A percentile compares a stretch with the other conserved stretches of the same genome.
These are phyloP conservation scores for Odiellus spinosus DNA, from an alignment of 2,888 invertebrate genomes.

Conservation along the genomic window DNA sequence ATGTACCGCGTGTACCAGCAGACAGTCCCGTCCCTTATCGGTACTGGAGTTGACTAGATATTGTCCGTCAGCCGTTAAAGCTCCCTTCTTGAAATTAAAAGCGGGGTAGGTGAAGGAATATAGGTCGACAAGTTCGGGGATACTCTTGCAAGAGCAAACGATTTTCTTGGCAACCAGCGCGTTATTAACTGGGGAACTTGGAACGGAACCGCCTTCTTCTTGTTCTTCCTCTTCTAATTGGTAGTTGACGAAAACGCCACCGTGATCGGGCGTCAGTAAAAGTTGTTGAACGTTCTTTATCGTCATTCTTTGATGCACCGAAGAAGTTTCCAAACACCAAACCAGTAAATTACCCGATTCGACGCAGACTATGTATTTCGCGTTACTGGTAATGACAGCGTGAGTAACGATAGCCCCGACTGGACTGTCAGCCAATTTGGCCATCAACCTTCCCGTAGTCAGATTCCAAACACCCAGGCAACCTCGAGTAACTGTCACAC, in stretches of 20 bases:
- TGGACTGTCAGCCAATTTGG: constrained; percentile 76
- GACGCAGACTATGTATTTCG: constrained; percentile 66
- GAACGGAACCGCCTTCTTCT: neutral
- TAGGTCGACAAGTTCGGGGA: constrained; percentile 51
- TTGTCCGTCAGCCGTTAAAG: constrained; percentile 63
- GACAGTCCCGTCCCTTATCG: constrained; percentile 65
- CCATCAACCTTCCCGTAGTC: constrained; percentile 60
- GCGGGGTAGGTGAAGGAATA: constrained; percentile 70
- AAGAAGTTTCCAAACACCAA: constrained; percentile 60
- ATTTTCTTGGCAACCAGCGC: constrained; percentile 1
- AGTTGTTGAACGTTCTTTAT: constrained; percentile 64
- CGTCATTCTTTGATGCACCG: constrained; percentile 63
- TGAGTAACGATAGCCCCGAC: constrained; percentile 88
- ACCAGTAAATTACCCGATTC: constrained; percentile 81
- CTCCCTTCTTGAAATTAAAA: constrained; percentile 62
- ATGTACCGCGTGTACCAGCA: constrained; percentile 57
- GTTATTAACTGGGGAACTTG: neutral
- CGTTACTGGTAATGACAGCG: constrained; percentile 69
- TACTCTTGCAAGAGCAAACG: constrained; percentile 20
- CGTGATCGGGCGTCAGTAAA: constrained; percentile 53
- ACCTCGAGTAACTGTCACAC: constrained; percentile 80
- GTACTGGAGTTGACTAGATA: constrained; percentile 61
- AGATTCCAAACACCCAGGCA: constrained; percentile 93
- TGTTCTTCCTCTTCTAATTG: constrained; percentile 33
- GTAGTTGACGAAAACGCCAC: constrained; percentile 56